Evolutionary conservation across 2,113 vertebrate species (phyloP).

Genomic region (Ahaetulla prasina): DNA sequence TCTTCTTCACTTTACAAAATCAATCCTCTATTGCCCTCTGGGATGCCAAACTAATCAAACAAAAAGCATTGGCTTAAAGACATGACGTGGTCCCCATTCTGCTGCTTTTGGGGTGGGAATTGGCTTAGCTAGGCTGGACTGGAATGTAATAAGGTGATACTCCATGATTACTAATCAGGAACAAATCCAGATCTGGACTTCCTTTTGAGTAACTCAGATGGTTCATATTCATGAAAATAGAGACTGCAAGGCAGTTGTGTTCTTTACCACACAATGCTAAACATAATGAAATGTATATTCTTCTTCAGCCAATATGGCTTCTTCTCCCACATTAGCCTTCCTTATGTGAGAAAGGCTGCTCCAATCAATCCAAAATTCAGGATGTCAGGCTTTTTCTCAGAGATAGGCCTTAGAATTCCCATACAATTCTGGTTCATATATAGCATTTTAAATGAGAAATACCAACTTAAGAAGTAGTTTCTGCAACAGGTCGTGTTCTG

Average conservation of each 20-base stretch:
- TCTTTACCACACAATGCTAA: background rate
- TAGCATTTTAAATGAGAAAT: background rate
- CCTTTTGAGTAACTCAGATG: background rate
- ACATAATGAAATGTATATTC: background rate
- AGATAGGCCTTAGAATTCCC: background rate
- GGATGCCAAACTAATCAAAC: conserved; percentile 29
- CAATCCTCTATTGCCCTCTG: background rate
- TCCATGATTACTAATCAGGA: background rate
- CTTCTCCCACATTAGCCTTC: no score
- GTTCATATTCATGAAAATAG: background rate
- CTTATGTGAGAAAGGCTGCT: background rate
- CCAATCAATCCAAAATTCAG: background rate
- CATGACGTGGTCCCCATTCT: background rate
- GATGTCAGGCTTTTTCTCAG: background rate
- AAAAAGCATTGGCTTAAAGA: conserved; percentile 33
- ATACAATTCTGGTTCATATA: background rate
- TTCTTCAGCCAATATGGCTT: background rate
- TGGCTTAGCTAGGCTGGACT: background rate
- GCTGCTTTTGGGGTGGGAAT: background rate
- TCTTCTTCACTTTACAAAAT: background rate
- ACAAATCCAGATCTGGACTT: background rate
- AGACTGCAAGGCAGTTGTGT: background rate
- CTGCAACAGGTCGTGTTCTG: background rate
- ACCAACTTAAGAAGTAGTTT: background rate
- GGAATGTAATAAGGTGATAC: background rate